Evolutionary conservation across 2,113 vertebrate species (phyloP).

Genomic region (Morone chrysops): DNA sequence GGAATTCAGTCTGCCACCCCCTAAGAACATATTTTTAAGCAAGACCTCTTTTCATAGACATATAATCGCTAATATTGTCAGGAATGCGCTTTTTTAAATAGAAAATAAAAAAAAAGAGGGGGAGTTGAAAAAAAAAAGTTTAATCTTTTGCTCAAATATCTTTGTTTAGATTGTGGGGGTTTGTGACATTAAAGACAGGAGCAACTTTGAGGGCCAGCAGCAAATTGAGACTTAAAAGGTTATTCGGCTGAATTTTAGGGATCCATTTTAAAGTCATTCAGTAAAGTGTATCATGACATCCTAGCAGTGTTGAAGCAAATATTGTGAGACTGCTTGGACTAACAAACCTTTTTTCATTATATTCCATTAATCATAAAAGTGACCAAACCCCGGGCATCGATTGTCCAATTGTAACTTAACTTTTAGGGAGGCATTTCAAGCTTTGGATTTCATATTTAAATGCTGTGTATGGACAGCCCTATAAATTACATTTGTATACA

Average conservation of each 20-base stretch:
- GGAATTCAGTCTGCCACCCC: constrained; percentile 78
- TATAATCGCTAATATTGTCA: constrained; percentile 73
- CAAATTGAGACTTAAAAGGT: constrained; percentile 51
- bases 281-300: constrained; percentile 58
- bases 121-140: background rate
- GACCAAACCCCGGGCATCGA: background rate
- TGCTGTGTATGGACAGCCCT: too few species aligned
- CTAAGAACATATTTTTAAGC: constrained; percentile 75
- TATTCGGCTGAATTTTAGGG: constrained; percentile 42
- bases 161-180: constrained; percentile 69
- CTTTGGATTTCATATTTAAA: background rate
- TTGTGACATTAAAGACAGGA: constrained; percentile 36
- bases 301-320: constrained; percentile 26
- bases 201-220: constrained; percentile 20
- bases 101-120: constrained; percentile 30
- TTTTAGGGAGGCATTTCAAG: background rate
- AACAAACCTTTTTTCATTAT: constrained; percentile 37
- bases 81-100: constrained; percentile 78
- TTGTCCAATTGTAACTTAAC: background rate
- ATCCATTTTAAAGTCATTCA: constrained; percentile 41
- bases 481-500: too few species aligned
- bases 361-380: constrained; percentile 47
- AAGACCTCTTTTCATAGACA: constrained; percentile 70
- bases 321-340: constrained; percentile 40
- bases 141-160: constrained; percentile 59